phyloP scores from a whole-genome alignment of 2,797 vertebrate genomes.

The Tapera naevia region DNA sequence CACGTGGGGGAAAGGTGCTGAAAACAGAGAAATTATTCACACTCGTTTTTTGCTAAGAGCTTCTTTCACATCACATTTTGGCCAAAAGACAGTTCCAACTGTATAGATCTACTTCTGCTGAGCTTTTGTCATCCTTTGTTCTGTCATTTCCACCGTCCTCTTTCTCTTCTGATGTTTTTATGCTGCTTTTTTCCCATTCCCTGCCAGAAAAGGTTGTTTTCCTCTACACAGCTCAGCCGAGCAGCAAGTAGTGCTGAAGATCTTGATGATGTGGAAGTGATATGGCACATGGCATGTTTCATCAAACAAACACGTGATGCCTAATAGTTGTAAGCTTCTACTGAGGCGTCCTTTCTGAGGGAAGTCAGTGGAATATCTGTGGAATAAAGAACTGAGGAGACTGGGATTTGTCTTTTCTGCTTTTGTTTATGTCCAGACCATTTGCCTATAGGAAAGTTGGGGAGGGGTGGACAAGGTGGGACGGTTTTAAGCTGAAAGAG shows the following conservation, averaged over 20 bases:
- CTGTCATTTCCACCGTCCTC: not conserved
- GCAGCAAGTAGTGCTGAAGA: not conserved
- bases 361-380: not conserved
- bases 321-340: not conserved
- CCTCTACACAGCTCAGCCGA: not conserved
- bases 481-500: too few relatives aligned
- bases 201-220: not conserved
- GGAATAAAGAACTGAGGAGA: not conserved
- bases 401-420: not conserved
- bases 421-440: not conserved
- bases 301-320: not conserved
- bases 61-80: too few relatives aligned
- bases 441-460: not conserved
- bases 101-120: not conserved
- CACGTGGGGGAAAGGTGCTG: not conserved
- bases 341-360: not conserved
- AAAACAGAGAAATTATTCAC: not conserved
- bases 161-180: not conserved
- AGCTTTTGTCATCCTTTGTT: not conserved
- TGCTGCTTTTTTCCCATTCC: not conserved
- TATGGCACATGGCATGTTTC: not conserved
- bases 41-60: not conserved
- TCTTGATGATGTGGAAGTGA: not conserved
- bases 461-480: too few relatives aligned
- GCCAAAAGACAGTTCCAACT: accelerated